Conservation (phyloP, 2,113 vertebrate genomes). For the Melanocharis versteri region DNA sequence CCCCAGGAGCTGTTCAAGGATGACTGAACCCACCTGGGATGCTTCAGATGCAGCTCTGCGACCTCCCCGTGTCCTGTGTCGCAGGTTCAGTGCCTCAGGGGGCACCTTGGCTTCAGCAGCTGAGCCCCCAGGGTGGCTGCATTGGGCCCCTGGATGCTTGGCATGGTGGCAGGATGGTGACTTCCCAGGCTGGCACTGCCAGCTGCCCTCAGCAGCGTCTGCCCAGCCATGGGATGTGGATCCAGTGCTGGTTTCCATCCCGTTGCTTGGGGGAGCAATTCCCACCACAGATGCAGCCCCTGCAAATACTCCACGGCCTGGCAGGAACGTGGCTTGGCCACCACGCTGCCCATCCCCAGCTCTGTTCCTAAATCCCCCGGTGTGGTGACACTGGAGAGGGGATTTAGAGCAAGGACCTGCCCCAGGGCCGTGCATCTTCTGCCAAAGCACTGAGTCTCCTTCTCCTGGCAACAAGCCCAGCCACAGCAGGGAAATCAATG, state of each 20-base stretch:
- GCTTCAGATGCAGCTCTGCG: not conserved
- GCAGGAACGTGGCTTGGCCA: not conserved
- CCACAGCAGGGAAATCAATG: not conserved
- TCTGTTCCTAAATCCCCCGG: not conserved
- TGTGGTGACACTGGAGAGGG: not conserved
- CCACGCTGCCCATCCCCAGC: not conserved
- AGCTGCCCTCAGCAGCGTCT: not conserved
- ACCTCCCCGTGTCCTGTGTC: not conserved
- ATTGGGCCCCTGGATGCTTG: not conserved
- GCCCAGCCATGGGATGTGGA: not conserved
- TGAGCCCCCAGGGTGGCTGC: not conserved
- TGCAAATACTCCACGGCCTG: not conserved
- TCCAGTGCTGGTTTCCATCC: not conserved
- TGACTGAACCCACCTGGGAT: not conserved
- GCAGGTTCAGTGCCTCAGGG: not conserved
- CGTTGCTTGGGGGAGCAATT: accelerated
- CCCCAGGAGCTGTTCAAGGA: not conserved
- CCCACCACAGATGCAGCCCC: not conserved
- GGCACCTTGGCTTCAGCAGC: not conserved
- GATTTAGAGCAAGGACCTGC: not conserved
- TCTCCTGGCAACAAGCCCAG: not conserved
- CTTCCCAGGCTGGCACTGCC: not conserved
- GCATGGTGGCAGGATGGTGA: not conserved
- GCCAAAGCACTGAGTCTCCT: not conserved
- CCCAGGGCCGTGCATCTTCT: not conserved